phyloP scores from a whole-genome alignment of 2,113 vertebrate species.

The Promerops cafer region DNA sequence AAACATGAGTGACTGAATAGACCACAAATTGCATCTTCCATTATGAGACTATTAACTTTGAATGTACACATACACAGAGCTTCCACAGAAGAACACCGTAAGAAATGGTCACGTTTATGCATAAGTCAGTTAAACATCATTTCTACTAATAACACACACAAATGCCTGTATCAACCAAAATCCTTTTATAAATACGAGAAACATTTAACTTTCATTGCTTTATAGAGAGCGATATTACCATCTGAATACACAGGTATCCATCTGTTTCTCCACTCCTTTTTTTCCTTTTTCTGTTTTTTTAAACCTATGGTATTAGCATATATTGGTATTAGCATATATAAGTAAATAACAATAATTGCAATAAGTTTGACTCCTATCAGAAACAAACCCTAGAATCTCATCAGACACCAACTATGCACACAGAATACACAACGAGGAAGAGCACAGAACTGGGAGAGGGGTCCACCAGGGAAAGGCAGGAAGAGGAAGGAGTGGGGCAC shows the following conservation, averaged over 20 bases:
- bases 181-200: not conserved
- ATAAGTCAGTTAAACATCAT: not conserved
- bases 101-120: not conserved
- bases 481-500: not conserved
- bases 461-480: not conserved
- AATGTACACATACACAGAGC: not conserved
- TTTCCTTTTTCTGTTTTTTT: not conserved
- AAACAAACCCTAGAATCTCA: not conserved
- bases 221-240: not conserved
- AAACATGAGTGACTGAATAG: conserved; percentile 20
- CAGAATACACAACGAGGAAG: not conserved
- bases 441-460: not conserved
- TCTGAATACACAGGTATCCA: not conserved
- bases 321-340: not conserved
- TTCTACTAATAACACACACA: not conserved
- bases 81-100: not conserved
- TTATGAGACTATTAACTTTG: conserved; percentile 10
- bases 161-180: not conserved
- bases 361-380: not conserved
- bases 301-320: not conserved
- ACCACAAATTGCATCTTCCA: conserved; percentile 8
- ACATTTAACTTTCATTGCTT: not conserved
- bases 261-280: not conserved
- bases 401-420: not conserved
- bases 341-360: not conserved